phyloP scores from a whole-genome alignment of 2,888 invertebrate genomes.

The Campopleginae sp. region DNA sequence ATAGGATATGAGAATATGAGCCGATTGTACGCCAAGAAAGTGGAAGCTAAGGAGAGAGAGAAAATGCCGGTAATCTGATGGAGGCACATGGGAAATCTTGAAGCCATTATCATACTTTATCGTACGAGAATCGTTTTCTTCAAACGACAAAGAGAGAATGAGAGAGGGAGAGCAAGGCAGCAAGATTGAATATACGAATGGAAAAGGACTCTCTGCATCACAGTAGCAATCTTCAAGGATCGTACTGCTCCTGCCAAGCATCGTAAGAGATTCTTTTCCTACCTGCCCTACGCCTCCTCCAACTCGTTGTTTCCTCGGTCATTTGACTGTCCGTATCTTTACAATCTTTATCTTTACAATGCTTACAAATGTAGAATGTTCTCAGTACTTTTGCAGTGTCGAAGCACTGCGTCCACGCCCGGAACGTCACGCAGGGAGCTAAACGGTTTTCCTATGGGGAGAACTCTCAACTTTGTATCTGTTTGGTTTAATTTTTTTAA shows the following conservation, averaged over 20 bases:
- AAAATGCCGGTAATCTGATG: conserved; percentile 66
- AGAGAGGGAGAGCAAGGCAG: background rate
- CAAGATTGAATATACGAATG: conserved; percentile 68
- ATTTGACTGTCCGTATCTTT: background rate
- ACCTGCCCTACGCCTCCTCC: background rate
- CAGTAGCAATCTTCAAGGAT: conserved; percentile 31
- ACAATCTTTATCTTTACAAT: conserved; percentile 10
- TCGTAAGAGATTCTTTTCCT: background rate
- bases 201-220: conserved; percentile 43
- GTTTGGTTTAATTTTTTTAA: no score
- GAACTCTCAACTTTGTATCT: no score
- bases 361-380: conserved; percentile 13
- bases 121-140: conserved; percentile 59
- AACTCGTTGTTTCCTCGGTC: background rate
- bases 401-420: background rate
- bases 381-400: background rate
- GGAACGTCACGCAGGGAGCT: no score
- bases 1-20: background rate
- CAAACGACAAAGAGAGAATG: conserved; percentile 27
- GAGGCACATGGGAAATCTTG: conserved; percentile 71
- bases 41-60: conserved; percentile 52
- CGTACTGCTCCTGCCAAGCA: background rate
- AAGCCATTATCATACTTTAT: conserved; percentile 70
- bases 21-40: conserved; percentile 34
- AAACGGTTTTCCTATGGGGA: no score